Evolutionary conservation across 2,113 vertebrate species (phyloP).

Genomic region (Semnornis frantzii): DNA sequence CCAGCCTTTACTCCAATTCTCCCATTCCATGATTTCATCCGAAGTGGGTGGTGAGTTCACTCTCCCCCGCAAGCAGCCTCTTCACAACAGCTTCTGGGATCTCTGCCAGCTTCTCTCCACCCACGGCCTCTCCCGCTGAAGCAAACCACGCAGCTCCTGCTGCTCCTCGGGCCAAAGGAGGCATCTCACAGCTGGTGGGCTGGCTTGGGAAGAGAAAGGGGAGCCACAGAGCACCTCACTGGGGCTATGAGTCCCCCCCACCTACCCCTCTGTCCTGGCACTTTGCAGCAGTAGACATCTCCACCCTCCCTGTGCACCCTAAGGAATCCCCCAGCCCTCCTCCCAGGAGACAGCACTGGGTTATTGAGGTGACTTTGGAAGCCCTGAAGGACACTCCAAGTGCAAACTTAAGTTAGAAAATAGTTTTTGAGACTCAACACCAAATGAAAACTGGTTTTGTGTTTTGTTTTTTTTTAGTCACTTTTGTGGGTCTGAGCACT

Average conservation of each 20-base stretch:
- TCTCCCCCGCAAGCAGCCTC: slow-evolving; percentile 42
- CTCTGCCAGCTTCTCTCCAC: slow-evolving; percentile 57
- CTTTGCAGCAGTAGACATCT: not conserved
- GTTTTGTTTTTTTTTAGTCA: not conserved
- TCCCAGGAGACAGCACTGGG: fast-evolving
- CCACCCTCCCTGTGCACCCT: not conserved
- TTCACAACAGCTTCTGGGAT: slow-evolving; percentile 37
- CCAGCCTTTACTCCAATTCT: not conserved
- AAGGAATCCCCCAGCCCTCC: fast-evolving
- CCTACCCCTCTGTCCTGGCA: fast-evolving
- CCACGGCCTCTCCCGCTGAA: slow-evolving; percentile 40
- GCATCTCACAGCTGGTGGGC: not conserved
- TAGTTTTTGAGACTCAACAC: not conserved
- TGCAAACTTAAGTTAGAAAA: not conserved
- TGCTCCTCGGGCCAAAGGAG: not conserved
- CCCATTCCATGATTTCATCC: slow-evolving; percentile 45
- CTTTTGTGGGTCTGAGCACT: fast-evolving
- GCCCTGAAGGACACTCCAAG: fast-evolving
- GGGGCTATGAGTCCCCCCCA: fast-evolving
- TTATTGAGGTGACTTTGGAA: not conserved
- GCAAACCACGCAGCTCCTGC: slow-evolving; percentile 17
- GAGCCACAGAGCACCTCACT: not conserved
- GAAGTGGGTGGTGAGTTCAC: slow-evolving; percentile 37
- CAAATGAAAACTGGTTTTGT: not conserved
- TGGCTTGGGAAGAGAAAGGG: not conserved